Percentiles rank a stretch among this genome's conserved stretches.
phyloP scores from a whole-genome alignment of 2,888 invertebrate genomes.

The Megamerina dolium region DNA sequence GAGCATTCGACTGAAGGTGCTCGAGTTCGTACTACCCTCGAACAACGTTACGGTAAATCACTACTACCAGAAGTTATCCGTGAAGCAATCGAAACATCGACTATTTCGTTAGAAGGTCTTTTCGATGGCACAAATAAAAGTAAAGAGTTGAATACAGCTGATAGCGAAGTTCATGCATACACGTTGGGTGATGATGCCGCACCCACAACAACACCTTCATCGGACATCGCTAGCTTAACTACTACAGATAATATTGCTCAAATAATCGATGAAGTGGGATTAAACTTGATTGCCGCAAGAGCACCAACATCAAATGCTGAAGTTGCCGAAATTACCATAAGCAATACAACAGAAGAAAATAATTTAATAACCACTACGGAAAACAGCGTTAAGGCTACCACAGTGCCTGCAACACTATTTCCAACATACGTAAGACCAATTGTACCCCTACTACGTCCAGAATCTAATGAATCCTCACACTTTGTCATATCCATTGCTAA shows the following conservation, averaged over 20 bases:
- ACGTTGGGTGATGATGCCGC: conserved; percentile 30
- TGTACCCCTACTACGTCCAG: conserved; percentile 45
- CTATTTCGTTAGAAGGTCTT: conserved; percentile 61
- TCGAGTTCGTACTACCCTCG: conserved; percentile 5
- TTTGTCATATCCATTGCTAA: conserved; percentile 50
- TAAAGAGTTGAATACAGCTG: conserved; percentile 32
- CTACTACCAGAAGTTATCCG: conserved; percentile 43
- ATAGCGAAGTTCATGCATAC: conserved; percentile 49
- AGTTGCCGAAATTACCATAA: conserved; percentile 2
- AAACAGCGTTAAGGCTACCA: conserved; percentile 17
- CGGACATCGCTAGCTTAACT: conserved; percentile 23
- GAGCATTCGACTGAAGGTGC: conserved; percentile 9
- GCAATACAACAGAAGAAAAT: conserved; percentile 15
- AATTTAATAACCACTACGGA: conserved; percentile 1
- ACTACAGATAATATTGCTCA: conserved; percentile 1
- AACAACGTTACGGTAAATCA: conserved; percentile 34
- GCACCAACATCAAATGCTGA: conserved; percentile 1
- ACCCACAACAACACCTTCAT: conserved; percentile 32
- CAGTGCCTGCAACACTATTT: conserved; percentile 23
- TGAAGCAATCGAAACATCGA: conserved; percentile 56
- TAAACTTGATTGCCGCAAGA: too few species aligned
- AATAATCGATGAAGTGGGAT: neutral
- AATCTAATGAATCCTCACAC: conserved; percentile 49
- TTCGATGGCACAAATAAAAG: conserved; percentile 55
- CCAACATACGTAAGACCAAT: conserved; percentile 44